Conservation (phyloP, 2,113 vertebrate species). For the Rhinichthys klamathensis region DNA sequence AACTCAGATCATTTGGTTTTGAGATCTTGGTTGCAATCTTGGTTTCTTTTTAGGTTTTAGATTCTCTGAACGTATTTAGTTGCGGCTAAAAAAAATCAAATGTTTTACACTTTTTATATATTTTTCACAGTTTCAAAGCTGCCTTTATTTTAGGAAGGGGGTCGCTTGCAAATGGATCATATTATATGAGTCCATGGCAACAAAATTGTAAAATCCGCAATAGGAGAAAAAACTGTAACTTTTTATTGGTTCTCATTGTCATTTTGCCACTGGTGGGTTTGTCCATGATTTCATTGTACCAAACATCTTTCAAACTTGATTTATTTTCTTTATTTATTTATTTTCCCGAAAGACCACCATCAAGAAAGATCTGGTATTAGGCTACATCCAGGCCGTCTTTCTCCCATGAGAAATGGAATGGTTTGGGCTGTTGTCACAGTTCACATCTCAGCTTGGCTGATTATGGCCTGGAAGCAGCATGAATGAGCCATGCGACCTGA, state of each 20-base stretch:
- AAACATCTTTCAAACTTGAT: neutral
- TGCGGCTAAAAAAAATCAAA: neutral
- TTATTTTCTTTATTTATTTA: neutral
- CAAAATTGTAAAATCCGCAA: neutral
- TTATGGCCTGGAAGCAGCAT: neutral
- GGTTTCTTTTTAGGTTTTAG: neutral
- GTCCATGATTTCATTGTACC: neutral
- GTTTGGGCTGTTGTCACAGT: neutral
- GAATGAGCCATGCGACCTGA: constrained; percentile 8
- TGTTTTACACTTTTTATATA: neutral
- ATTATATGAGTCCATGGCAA: neutral
- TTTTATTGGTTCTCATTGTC: neutral
- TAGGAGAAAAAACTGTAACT: neutral
- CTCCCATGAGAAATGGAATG: neutral
- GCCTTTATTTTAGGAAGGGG: too few species aligned
- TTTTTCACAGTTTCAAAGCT: neutral
- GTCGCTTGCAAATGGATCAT: too few species aligned
- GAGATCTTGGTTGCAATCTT: too few species aligned
- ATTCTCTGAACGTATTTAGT: neutral
- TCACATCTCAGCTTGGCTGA: constrained; percentile 7
- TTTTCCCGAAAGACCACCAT: neutral
- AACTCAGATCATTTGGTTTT: neutral
- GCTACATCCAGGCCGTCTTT: neutral
- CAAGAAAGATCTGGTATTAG: neutral
- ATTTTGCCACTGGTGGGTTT: neutral